Evolutionary conservation across 2,888 invertebrate genomes (phyloP).

Genomic region (Lasioglossum figueresi): DNA sequence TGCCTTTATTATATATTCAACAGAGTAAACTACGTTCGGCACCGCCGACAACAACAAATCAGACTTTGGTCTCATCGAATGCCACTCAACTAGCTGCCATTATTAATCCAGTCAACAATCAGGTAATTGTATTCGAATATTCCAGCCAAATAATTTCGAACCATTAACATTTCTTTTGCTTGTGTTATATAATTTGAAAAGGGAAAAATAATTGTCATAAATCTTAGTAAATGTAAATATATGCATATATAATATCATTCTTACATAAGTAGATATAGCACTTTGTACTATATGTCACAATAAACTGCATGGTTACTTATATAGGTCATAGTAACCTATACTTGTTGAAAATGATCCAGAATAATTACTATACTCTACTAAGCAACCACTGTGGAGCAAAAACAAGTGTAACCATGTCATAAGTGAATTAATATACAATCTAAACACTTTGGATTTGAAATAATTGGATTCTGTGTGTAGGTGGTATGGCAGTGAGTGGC

Average conservation of each 20-base stretch:
- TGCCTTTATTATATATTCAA: constrained; percentile 81
- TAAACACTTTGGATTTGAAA: constrained; percentile 35
- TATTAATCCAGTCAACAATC: constrained; percentile 79
- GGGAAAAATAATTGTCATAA: background rate
- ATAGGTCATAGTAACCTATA: constrained; percentile 64
- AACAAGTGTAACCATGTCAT: constrained; percentile 25
- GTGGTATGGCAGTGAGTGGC: constrained; percentile 63
- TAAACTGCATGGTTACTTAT: constrained; percentile 35
- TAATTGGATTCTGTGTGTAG: constrained; percentile 54
- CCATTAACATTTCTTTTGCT: background rate
- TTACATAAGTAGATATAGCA: constrained; percentile 58
- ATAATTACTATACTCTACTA: constrained; percentile 9
- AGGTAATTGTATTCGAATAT: constrained; percentile 68
- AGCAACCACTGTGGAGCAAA: constrained; percentile 20
- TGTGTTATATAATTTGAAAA: background rate
- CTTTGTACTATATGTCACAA: constrained; percentile 27
- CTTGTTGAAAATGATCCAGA: constrained; percentile 32
- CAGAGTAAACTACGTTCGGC: constrained; percentile 77
- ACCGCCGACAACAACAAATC: constrained; percentile 74
- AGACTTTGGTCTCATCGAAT: constrained; percentile 74
- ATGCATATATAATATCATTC: constrained; percentile 30
- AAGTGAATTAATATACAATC: constrained; percentile 36
- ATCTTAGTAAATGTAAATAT: constrained; percentile 30
- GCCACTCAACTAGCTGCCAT: constrained; percentile 78
- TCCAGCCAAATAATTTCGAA: background rate